phyloP scores from a whole-genome alignment of 2,797 vertebrate genomes.

The Falco biarmicus region DNA sequence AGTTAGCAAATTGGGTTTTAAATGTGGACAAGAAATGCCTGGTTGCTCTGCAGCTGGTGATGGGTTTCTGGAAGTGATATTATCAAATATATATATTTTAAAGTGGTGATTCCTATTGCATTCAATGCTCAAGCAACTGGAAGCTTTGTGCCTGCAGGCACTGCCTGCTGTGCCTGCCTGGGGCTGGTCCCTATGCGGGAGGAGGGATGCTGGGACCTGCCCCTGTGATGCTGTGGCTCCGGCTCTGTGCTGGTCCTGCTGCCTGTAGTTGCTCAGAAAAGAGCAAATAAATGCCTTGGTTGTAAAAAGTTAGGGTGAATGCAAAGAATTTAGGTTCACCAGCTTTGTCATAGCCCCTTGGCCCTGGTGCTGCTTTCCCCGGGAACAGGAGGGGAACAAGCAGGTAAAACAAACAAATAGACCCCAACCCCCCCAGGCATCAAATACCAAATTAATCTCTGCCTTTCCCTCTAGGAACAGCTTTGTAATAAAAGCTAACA shows the following conservation, averaged over 20 bases:
- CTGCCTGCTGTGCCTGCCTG: background rate
- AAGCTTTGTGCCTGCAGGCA: background rate
- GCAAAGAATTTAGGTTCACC: background rate
- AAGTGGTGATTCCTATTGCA: background rate
- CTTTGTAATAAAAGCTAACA: constrained; percentile 54
- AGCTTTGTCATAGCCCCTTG: background rate
- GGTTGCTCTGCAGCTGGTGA: background rate
- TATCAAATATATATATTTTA: background rate
- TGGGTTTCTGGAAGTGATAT: background rate
- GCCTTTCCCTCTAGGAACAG: constrained; percentile 54
- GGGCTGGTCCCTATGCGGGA: background rate
- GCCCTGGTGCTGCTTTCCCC: background rate
- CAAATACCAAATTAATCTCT: constrained; percentile 5
- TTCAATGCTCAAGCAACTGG: accelerated
- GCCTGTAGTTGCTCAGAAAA: background rate
- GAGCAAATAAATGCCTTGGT: background rate
- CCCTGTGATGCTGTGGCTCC: background rate
- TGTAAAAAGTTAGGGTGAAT: background rate
- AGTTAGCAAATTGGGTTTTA: constrained; percentile 29
- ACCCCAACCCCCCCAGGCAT: background rate
- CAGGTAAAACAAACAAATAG: constrained; percentile 14
- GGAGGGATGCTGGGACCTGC: background rate
- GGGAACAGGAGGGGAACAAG: background rate
- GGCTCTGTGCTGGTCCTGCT: background rate
- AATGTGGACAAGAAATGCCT: background rate